Evolutionary conservation across 2,113 vertebrate species (phyloP), one percentile per base, ranked within the genome.

Genomic region (Pavo muticus): DNA sequence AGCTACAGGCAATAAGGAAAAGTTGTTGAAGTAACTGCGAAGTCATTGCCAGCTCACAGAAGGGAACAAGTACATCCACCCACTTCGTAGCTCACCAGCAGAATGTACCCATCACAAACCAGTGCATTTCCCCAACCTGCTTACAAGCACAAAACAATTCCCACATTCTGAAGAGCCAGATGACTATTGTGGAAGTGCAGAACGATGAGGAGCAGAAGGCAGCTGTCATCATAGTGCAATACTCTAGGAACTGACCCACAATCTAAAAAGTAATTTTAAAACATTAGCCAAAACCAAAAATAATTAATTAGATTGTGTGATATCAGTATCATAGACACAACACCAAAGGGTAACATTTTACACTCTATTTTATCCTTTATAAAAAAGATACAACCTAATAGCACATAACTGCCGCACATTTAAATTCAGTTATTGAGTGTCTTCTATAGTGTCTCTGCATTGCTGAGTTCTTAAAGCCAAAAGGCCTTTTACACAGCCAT

Each of bases 151-250:
- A 57, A 52, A 47, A 44, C 23, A 25, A 25, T 3, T 17, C 65
- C 3, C 37, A 47, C 32, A 10, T 20, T 48, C 61, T 40, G 68
- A 50, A 91, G 37, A 71, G 39, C 42, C 24, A 47, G 10, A 65
- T 23, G n/a, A 18, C 4, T 39, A 52, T 24, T 32, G 48, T 8
- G 32, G 19, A 76, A 40, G 7, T 0, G 0, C 14, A 32, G n/a
- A 56, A 72, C 42, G 30, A 64, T 11, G 3, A 3, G 0, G 32
- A 48, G 12, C 12, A 21, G 37, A 76, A 80, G 42, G 39, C 25
- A 68, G 71, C 15, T 17, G 23, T 30, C 21, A 3, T 2, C 37
- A 19, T 10, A 61, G 50, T 5, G 2, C 57, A 20, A 30, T n/a
- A 44, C 65, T 30, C 64, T 40, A 57, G 75, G 20, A 32, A 68